These are phyloP conservation scores for Rousettus leschenaultii DNA, from an alignment of 2,113 vertebrate genomes.

Conservation along the genomic window DNA sequence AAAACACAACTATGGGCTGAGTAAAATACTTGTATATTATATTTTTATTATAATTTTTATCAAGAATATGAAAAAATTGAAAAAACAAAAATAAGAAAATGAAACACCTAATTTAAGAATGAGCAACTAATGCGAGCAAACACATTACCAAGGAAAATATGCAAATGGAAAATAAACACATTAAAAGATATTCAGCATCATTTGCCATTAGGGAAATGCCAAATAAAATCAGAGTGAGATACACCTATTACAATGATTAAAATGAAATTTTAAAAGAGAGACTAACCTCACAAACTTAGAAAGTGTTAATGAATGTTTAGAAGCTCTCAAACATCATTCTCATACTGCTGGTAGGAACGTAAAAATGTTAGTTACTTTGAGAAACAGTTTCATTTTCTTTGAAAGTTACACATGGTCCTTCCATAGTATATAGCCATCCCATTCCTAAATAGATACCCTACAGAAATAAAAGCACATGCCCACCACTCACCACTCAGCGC, in stretches of 20 bases:
- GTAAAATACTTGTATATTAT: neutral
- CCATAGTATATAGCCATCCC: accelerated
- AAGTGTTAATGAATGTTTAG: accelerated
- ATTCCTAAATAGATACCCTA: neutral
- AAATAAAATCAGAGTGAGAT: neutral
- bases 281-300: accelerated
- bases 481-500: neutral
- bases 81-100: neutral
- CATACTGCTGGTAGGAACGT: accelerated
- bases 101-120: neutral
- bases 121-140: neutral
- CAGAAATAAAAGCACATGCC: accelerated
- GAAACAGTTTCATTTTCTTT: neutral
- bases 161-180: too few species aligned
- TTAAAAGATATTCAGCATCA: accelerated
- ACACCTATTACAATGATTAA: neutral
- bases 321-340: accelerated
- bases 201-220: too few species aligned
- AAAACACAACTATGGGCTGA: neutral
- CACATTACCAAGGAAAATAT: neutral
- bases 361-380: neutral
- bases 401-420: neutral
- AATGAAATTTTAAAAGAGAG: too few species aligned
- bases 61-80: neutral
- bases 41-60: neutral